Conservation (phyloP, 1,140 invertebrate species). For the Halesus radiatus region DNA sequence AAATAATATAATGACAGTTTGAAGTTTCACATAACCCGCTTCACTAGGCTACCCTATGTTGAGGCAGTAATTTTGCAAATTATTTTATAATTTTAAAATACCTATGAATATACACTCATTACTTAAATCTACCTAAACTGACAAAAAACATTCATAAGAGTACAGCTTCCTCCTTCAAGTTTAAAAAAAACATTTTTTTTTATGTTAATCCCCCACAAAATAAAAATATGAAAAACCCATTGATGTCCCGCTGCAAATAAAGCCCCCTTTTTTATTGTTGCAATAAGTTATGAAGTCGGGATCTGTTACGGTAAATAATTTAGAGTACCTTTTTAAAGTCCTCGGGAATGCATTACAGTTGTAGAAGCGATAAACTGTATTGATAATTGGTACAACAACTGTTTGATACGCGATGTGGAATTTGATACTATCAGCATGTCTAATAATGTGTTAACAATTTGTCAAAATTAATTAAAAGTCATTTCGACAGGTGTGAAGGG, state of each 20-base stretch:
- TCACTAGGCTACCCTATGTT: no score
- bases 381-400: not conserved
- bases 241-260: constrained; percentile 3
- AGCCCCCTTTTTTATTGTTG: not conserved
- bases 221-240: not conserved
- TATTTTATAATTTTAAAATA: no score
- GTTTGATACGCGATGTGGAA: not conserved
- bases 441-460: not conserved
- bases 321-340: not conserved
- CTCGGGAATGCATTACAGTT: not conserved
- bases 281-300: not conserved
- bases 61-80: no score
- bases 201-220: no score
- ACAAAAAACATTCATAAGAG: no score
- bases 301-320: not conserved
- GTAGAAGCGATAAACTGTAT: constrained; percentile 2
- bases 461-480: not conserved
- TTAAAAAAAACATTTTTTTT: no score
- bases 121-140: no score
- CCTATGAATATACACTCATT: no score
- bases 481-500: no score
- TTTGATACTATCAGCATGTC: not conserved
- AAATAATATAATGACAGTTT: no score
- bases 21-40: no score
- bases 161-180: no score